Percentiles rank a stretch among this genome's conserved stretches.
These are phyloP conservation scores for Ceramica pisi DNA, from an alignment of 2,888 invertebrate species.

Conservation along the genomic window DNA sequence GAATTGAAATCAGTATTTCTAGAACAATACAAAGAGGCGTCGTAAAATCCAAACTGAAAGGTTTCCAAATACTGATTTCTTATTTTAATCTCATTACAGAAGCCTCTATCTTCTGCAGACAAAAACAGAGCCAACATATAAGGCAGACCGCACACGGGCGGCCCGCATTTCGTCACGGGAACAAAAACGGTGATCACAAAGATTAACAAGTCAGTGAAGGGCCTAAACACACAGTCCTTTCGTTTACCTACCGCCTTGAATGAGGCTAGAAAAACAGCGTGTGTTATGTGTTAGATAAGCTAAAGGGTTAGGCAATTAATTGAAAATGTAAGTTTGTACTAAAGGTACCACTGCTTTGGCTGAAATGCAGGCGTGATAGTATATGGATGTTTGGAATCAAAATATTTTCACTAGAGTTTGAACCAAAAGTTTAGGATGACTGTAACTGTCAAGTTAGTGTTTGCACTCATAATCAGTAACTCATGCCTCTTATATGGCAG, in stretches of 20 bases:
- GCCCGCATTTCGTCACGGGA: slow-evolving; percentile 66
- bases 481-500: too few species aligned
- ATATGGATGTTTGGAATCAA: too few species aligned
- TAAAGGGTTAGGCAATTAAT: slow-evolving; percentile 1
- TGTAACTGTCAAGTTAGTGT: neutral
- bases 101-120: slow-evolving; percentile 41
- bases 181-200: slow-evolving; percentile 73
- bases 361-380: neutral
- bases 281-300: neutral
- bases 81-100: slow-evolving; percentile 49
- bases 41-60: slow-evolving; percentile 3
- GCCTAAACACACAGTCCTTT: slow-evolving; percentile 79
- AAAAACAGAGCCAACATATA: slow-evolving; percentile 62
- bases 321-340: neutral
- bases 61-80: slow-evolving; percentile 24
- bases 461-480: neutral
- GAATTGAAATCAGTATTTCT: neutral
- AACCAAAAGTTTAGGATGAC: neutral
- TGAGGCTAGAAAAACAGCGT: slow-evolving; percentile 45
- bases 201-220: slow-evolving; percentile 81
- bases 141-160: slow-evolving; percentile 61
- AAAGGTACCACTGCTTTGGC: neutral
- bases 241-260: slow-evolving; percentile 56
- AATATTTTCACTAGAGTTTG: too few species aligned
- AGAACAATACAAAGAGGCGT: neutral